These are phyloP conservation scores for Taurulus bubalis DNA, from an alignment of 2,113 vertebrate genomes.

Conservation along the genomic window DNA sequence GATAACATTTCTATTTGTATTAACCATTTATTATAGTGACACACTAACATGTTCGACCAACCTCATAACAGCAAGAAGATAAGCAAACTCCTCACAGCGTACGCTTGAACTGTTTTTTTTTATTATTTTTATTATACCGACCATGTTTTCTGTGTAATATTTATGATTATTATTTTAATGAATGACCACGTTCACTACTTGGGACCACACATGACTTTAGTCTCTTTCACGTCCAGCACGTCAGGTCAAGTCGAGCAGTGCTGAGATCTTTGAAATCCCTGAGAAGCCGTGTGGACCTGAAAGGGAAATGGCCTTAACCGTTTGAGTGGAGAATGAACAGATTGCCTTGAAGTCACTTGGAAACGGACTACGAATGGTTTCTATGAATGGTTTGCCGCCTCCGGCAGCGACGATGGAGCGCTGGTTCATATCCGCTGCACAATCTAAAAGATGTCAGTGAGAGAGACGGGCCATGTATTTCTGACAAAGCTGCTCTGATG, in stretches of 20 bases:
- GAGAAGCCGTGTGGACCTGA: neutral
- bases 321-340: neutral
- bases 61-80: neutral
- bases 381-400: neutral
- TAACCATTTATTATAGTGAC: neutral
- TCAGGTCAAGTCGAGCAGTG: neutral
- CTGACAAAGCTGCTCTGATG: neutral
- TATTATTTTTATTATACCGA: neutral
- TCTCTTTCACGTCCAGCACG: neutral
- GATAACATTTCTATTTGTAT: conserved; percentile 1
- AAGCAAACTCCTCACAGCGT: conserved; percentile 12
- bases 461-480: neutral
- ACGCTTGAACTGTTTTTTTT: neutral
- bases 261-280: neutral
- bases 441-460: no score
- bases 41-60: neutral
- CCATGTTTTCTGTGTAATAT: conserved; percentile 14
- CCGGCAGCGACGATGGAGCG: neutral
- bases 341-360: conserved; percentile 10
- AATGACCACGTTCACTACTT: conserved; percentile 14
- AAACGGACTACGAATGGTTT: neutral
- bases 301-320: conserved; percentile 24
- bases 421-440: neutral
- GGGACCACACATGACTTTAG: conserved; percentile 32
- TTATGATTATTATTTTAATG: conserved; percentile 12